Evolutionary conservation across 1,140 invertebrate genomes (phyloP).

Genomic region (Zaprionus nigranus): DNA sequence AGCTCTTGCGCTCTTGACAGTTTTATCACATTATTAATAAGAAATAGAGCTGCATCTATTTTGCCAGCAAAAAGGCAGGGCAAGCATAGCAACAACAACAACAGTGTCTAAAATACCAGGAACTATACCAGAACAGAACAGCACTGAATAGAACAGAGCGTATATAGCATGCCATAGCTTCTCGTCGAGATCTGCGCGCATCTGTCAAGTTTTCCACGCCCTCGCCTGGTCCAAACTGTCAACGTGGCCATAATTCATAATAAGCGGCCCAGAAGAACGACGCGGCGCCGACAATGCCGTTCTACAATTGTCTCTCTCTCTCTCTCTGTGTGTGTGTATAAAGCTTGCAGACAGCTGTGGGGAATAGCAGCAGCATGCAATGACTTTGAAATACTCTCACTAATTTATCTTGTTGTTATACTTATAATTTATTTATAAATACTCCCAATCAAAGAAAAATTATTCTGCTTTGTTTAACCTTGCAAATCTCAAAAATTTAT

Average conservation of each 20-base stretch:
- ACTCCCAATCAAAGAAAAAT: too few species aligned
- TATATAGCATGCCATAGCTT: conserved; percentile 11
- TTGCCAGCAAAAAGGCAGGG: conserved; percentile 19
- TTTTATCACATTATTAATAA: conserved; percentile 83
- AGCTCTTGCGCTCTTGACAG: conserved; percentile 54
- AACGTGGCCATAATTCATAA: conserved; percentile 82
- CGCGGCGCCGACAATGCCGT: conserved; percentile 52
- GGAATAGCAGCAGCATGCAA: background rate
- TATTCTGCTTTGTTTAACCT: background rate
- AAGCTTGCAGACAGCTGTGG: background rate
- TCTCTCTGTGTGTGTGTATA: background rate
- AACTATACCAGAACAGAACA: conserved; percentile 42
- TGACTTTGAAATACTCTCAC: conserved; percentile 2
- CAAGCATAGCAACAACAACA: conserved; percentile 24
- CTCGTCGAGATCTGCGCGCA: conserved; percentile 59
- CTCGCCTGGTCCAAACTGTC: conserved; percentile 77
- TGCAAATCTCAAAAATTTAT: background rate
- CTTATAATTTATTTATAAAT: too few species aligned
- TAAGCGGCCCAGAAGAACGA: conserved; percentile 63
- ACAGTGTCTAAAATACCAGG: conserved; percentile 60
- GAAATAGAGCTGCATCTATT: conserved; percentile 65
- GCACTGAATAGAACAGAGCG: background rate
- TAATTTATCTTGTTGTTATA: background rate
- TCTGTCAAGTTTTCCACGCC: conserved; percentile 82
- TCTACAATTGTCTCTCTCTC: conserved; percentile 23